Base-by-base conservation (phyloP, 2,797 vertebrate species). In the Malacoctenus gilli region DNA sequence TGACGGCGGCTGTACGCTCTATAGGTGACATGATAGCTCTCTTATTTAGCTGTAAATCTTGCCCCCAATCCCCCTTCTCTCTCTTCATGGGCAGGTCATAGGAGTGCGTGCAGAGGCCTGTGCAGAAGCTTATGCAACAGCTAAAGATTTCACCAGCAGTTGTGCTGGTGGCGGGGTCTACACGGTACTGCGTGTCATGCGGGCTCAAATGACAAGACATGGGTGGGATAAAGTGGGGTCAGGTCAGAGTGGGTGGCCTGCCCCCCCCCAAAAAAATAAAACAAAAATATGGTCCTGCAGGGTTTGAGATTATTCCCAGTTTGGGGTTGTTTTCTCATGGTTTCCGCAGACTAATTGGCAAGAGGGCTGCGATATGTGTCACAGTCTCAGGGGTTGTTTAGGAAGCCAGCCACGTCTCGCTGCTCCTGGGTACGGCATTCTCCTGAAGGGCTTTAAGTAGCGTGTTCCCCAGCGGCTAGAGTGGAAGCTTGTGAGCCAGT, bases 81-180 rank as follows among this genome's bases (percentile, higher is more conserved):
- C 30, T 12, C 30, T 32, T 32, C 4, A 12, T 32, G 30, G 30
- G 32, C 2, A 16, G 63, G 68, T 65, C 64, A 77, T 38, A n/a
- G 39, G 25, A 56, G 65, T 30, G 11, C 55, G 35, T 22, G 50
- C 32, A 46, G 61, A 48, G 20, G 38, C 49, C 79, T 82, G 35
- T 22, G 50, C 32, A 46, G 61, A 48, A 19, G 38, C 49, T 80
- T 82, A 74, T 72, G 73, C 58, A 84, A 81, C 77, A 64, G 59
- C 63, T 34, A 44, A 70, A 56, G 56, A 58, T 58, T 40, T 53
- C 59, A 51, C 60, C 71, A 50, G 71, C 44, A 62, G 39, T 28
- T 44, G 47, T 52, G 32, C 37, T 66, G 43, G 41, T 37, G 49
- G 51, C 31, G 50, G 44, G 42, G 49, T 54, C 46, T 67, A 53